phyloP scores from a whole-genome alignment of 2,888 invertebrate genomes.

The Dione vanillae region DNA sequence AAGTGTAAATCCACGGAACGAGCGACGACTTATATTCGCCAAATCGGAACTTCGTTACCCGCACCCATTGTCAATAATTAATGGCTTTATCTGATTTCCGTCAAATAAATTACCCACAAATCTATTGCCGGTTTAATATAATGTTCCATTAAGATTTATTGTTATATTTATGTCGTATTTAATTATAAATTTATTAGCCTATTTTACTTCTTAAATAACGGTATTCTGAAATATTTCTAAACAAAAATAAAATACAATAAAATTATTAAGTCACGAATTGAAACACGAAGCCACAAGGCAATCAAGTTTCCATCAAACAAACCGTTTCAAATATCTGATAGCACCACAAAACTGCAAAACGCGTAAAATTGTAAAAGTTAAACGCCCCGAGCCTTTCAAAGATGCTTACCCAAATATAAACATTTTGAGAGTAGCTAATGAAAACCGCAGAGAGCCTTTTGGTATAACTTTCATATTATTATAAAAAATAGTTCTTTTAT shows the following conservation, averaged over 20 bases:
- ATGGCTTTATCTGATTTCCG: slow-evolving; percentile 66
- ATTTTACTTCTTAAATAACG: too few relatives aligned
- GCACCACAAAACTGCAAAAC: slow-evolving; percentile 48
- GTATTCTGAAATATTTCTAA: not conserved
- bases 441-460: slow-evolving; percentile 54
- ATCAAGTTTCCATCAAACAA: slow-evolving; percentile 49
- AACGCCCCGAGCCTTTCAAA: slow-evolving; percentile 49
- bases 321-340: slow-evolving; percentile 47
- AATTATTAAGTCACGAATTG: slow-evolving; percentile 23
- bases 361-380: slow-evolving; percentile 57
- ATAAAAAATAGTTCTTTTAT: slow-evolving; percentile 33
- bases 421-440: slow-evolving; percentile 55
- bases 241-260: slow-evolving; percentile 16
- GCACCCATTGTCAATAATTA: slow-evolving; percentile 43
- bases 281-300: slow-evolving; percentile 37
- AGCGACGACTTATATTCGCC: slow-evolving; percentile 22
- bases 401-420: slow-evolving; percentile 55
- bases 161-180: slow-evolving; percentile 26
- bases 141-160: slow-evolving; percentile 64
- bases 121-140: slow-evolving; percentile 62
- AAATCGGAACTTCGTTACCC: slow-evolving; percentile 38
- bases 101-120: slow-evolving; percentile 69
- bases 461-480: slow-evolving; percentile 46
- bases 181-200: too few relatives aligned
- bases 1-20: slow-evolving; percentile 1